A percentile compares a stretch with the other conserved stretches of the same genome.
Evolutionary conservation across 2,797 vertebrate species (phyloP).

Genomic region (Rhinella marina): DNA sequence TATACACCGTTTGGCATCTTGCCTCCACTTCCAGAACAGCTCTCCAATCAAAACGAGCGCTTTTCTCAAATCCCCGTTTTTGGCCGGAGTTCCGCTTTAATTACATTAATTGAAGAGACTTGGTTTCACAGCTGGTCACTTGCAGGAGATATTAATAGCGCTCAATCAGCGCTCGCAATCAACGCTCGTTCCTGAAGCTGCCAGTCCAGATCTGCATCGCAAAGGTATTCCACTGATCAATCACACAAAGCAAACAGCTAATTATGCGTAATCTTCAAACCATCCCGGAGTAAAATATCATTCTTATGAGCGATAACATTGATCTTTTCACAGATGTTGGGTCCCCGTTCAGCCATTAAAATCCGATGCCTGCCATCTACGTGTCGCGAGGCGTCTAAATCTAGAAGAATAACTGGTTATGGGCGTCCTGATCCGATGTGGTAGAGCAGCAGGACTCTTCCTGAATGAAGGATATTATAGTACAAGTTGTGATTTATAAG

Average conservation of each 20-base stretch:
- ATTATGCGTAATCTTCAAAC: conserved; percentile 49
- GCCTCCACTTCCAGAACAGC: background rate
- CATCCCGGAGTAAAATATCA: conserved; percentile 35
- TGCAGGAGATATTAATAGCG: conserved; percentile 72
- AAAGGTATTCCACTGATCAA: conserved; percentile 40
- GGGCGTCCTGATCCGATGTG: background rate
- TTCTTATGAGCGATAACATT: conserved; percentile 58
- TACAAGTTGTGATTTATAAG: background rate
- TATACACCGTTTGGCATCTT: conserved; percentile 11
- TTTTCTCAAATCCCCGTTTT: conserved; percentile 18
- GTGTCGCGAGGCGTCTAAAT: conserved; percentile 32
- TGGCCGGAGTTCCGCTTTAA: conserved; percentile 69
- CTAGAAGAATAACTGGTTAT: conserved; percentile 7
- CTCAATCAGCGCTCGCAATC: conserved; percentile 65
- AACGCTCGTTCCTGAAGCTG: background rate
- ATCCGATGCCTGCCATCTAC: conserved; percentile 31
- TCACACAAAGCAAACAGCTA: conserved; percentile 40
- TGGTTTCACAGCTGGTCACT: conserved; percentile 81
- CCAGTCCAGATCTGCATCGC: conserved; percentile 18
- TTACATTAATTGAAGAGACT: conserved; percentile 76
- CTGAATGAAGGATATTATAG: background rate
- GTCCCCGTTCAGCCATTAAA: conserved; percentile 53
- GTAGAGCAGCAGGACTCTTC: background rate
- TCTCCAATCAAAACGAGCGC: conserved; percentile 41
- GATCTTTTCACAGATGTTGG: conserved; percentile 52